Conservation (phyloP, 2,113 vertebrate species). For the Lucifuga dentata region DNA sequence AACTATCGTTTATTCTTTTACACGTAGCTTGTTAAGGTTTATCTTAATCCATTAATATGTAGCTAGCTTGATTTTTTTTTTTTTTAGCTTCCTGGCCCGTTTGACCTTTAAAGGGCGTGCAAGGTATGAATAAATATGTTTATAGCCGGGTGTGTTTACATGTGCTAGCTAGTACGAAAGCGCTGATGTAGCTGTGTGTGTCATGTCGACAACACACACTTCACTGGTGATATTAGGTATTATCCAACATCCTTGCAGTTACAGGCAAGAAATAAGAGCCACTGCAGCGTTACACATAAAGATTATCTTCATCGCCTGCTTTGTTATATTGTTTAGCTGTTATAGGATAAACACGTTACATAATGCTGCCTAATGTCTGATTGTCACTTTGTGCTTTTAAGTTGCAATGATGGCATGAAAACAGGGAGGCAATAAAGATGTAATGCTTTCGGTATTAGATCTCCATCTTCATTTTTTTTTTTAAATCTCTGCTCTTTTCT, state of each 20-base stretch:
- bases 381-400: background rate
- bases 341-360: background rate
- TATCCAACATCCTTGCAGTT: background rate
- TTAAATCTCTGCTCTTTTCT: background rate
- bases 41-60: too few species aligned
- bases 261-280: background rate
- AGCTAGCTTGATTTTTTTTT: background rate
- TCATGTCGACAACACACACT: background rate
- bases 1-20: background rate
- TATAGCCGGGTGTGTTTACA: conserved; percentile 42
- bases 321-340: background rate
- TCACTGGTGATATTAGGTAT: conserved; percentile 27
- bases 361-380: background rate
- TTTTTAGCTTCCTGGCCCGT: background rate
- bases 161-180: conserved; percentile 13
- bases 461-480: background rate
- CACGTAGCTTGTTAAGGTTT: background rate
- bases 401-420: background rate
- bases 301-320: too few species aligned
- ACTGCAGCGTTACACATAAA: too few species aligned
- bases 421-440: too few species aligned
- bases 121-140: conserved; percentile 14
- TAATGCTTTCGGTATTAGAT: too few species aligned
- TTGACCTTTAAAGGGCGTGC: background rate
- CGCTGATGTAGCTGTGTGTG: conserved; percentile 10